Evolutionary conservation across 1,140 invertebrate species (phyloP), one percentile per base, ranked within the genome.

Genomic region (Neuroterus valhalla): DNA sequence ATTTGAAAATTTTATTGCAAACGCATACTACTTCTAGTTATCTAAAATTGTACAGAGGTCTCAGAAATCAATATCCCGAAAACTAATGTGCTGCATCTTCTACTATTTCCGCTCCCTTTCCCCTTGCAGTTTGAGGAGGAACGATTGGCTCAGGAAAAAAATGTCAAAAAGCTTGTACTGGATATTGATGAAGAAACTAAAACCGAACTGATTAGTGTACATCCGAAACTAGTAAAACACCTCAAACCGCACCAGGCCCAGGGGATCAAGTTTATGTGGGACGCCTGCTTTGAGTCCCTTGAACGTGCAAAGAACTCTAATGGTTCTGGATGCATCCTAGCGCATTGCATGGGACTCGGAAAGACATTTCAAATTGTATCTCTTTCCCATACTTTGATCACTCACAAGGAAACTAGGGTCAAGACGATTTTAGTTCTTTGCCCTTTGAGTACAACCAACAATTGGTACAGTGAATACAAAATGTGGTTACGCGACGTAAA

Each of bases 211-310:
- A 91, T 99, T 2, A 90, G 93, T 79, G 96, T 99, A 1, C 93
- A 98, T 88, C 91, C 92, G 74, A 92, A 93, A 48, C 88, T 99
- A 4, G 93, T 97, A 0, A 93, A 93, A 76, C 94, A 95, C 80
- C 88, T 99, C n/a, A 99, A 99, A 89, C 96, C 96, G 11, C 98
- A 99, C 93, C 88, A 93, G 91, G 93, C 93, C 4, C 91, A 94
- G 85, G 97, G 97, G 76, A 94, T 99, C 0, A 95, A 97, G 87
- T 99, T 99, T 85, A 96, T 99, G 94, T 99, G 96, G 95, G 94
- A 99, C 84, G 94, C 94, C 50, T 96, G 96, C 81, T 96, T 96
- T 83, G 98, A 99, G 87, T 95, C 95, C 17, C 78, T 98, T 0
- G 93, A 96, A 79, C 91, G 93, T 43, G 89, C 94, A 10, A 93